These are phyloP conservation scores for Cossypha heuglini DNA, from an alignment of 2,797 vertebrate genomes.

Conservation along the genomic window DNA sequence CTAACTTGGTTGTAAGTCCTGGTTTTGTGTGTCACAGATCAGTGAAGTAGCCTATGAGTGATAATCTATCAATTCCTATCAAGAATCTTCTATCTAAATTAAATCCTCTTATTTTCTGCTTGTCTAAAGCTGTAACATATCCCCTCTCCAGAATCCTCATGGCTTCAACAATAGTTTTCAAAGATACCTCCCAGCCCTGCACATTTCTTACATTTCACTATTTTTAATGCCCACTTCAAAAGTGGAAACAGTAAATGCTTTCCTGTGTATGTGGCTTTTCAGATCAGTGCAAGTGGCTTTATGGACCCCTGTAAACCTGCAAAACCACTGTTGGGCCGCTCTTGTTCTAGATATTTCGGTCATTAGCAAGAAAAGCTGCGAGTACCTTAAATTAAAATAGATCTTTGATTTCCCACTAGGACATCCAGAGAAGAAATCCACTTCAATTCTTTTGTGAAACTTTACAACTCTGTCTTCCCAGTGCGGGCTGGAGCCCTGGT, in stretches of 20 bases:
- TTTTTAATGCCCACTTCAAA: background rate
- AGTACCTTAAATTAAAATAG: conserved; percentile 35
- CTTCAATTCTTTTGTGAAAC: conserved; percentile 33
- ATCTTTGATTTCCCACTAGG: conserved; percentile 28
- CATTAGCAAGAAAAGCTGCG: conserved; percentile 18
- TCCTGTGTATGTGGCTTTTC: background rate
- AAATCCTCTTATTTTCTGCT: background rate
- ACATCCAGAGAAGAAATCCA: conserved; percentile 29
- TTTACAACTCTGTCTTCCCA: conserved; percentile 44
- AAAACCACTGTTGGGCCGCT: background rate
- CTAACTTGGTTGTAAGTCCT: background rate
- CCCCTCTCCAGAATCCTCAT: background rate
- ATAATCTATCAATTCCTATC: background rate
- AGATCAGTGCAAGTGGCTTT: background rate
- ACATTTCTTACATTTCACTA: background rate
- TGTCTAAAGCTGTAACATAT: background rate
- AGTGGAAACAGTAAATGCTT: background rate
- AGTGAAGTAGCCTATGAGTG: background rate
- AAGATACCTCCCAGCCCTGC: background rate
- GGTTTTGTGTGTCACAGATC: background rate
- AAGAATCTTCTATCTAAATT: background rate
- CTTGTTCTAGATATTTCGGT: background rate
- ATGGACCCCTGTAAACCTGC: background rate
- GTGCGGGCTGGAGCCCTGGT: conserved; percentile 43
- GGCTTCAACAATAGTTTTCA: background rate